Percentiles rank a stretch among this genome's conserved stretches.
phyloP scores from a whole-genome alignment of 2,113 vertebrate genomes.

The cat (Felis catus) region F.catus_Fca126_mat1.0 CM031414.1:121505501-121506000 shows the following conservation, averaged over 20 bases:
- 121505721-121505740: not conserved
- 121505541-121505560: constrained; percentile 50
- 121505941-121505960: constrained; percentile 16
- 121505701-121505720: constrained; percentile 47
- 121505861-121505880: constrained; percentile 19
- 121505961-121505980: constrained; percentile 50
- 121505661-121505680: constrained; percentile 1
- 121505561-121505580: constrained; percentile 35
- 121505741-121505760: constrained; percentile 55
- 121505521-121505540: constrained; percentile 51
- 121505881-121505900: not conserved
- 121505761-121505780: not conserved
- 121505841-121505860: constrained; percentile 38
- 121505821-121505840: constrained; percentile 44
- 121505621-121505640: constrained; percentile 34
- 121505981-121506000: not conserved
- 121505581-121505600: constrained; percentile 38
- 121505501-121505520: constrained; percentile 45
- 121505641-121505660: constrained; percentile 34
- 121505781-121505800: constrained; percentile 71
- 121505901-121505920: constrained; percentile 22
- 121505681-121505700: constrained; percentile 46
- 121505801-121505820: constrained; percentile 57
- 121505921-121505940: constrained; percentile 23
- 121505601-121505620: constrained; percentile 36